Base-by-base conservation (phyloP, 2,797 vertebrate species). In the Spondyliosoma cantharus region DNA sequence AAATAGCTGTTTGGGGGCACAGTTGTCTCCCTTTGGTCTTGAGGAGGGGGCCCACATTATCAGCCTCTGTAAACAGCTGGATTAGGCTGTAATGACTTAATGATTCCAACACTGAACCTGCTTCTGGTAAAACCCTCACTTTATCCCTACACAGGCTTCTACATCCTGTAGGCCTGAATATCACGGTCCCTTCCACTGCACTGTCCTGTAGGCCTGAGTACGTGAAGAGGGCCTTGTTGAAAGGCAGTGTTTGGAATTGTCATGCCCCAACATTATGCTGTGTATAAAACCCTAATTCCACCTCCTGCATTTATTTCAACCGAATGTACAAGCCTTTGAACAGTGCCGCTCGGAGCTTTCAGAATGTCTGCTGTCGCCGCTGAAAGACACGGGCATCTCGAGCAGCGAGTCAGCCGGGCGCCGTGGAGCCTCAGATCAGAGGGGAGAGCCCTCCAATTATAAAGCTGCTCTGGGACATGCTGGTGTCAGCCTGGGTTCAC, bases 371-470 rank as follows among this genome's bases (percentile, higher is more conserved):
- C 71, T 45, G 57, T 58, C 58, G 48, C 37, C 0, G 4, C 49
- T 71, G 61, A 78, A 60, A 24, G 45, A 57, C 65, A 19, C 5
- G 5, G 64, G n/a, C 76, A 52, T 75, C 43, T 24, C 71, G 24
- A 62, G 50, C 67, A 16, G 54, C 1, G 50, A 75, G 66, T 45
- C 71, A 58, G 49, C 57, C 43, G 61, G 60, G 24, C 42, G 17
- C 43, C 43, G 43, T 29, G 45, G 71, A 67, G 19, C 20, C 64
- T 65, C 57, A 71, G 66, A 75, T 83, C 67, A 58, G 67, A 74
- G 81, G 16, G 29, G 59, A 71, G 58, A 74, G 58, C 7, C 29
- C 62, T 76, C 67, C 53, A 79, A 76, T 79, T 67, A 83, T 58
- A 53, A 67, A 58, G 45, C 62, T 58, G 67, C 57, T 79, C 50